Base-by-base conservation (phyloP, 2,113 vertebrate species). In the western clawed frog (Xenopus tropicalis) region DNA sequence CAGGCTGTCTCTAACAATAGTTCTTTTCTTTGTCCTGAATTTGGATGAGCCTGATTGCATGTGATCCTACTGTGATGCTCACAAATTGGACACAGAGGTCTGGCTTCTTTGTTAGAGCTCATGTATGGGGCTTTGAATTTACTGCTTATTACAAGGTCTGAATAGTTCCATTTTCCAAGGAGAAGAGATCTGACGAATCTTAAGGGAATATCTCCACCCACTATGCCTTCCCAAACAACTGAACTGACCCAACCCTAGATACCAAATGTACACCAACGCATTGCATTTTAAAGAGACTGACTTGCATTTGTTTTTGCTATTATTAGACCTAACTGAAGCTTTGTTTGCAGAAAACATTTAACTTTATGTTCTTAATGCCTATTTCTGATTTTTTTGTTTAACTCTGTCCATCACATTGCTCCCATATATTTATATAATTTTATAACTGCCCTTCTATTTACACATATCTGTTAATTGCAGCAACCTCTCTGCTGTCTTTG, bases 141-240 rank as follows among this genome's bases (percentile, higher is more conserved):
- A 58, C n/a, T 58, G 56, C 56, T 58, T 20, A 58, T 58, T 58
- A 58, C 20, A 58, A 58, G 19, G 19, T 58, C 56, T 58, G 56
- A 58, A 58, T 58, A 58, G 56, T 20, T 58, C 20, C 56, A 58
- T 58, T 58, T 21, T 58, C 56, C 11, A 21, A 21, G 21, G 2
- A 37, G 29, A 37, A 37, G 29, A 37, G 56, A 58, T 58, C 56
- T 58, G 56, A 58, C 56, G 19, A 58, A 8, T 58, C 56, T 20
- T 20, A 58, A 20, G 56, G 4, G 56, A 58, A 58, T 58, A 58
- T 58, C 56, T 58, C 56, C 20, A 21, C 56, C 56, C 56, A 21
- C 11, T 17, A 58, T 58, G 56, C 56, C 56, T 58, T 58, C 20
- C 29, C 29, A 52, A 52, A 7, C 19, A 14, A 52, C 48, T 52